Percentiles rank a stretch among this genome's conserved stretches.
These are phyloP conservation scores for Burhinus oedicnemus DNA, from an alignment of 2,113 vertebrate genomes.

Conservation along the genomic window DNA sequence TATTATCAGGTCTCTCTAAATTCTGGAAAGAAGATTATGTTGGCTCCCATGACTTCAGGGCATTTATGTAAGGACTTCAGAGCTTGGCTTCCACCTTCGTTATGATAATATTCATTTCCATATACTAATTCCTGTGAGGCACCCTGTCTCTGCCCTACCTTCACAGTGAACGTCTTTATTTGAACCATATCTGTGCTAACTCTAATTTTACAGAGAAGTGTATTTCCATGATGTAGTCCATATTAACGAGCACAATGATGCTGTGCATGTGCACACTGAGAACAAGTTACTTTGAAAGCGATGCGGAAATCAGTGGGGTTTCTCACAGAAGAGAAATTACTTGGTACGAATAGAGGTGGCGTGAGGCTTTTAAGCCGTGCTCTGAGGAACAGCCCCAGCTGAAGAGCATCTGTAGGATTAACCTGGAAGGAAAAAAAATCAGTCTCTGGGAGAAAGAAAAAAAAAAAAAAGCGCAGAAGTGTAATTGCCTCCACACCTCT, in stretches of 20 bases:
- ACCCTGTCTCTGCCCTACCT: background rate
- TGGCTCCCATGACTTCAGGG: background rate
- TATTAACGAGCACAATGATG: background rate
- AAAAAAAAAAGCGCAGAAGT: background rate
- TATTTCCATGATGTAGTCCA: background rate
- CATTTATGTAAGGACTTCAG: background rate
- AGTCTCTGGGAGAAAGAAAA: background rate
- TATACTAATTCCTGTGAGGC: background rate
- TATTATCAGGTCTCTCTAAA: background rate
- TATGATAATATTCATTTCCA: background rate
- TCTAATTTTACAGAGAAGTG: background rate
- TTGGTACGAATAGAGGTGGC: background rate
- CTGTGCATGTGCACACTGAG: background rate
- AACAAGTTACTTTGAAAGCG: background rate
- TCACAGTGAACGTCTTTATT: conserved; percentile 6
- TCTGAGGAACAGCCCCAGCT: background rate
- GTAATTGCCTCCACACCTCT: background rate
- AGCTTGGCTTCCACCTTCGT: background rate
- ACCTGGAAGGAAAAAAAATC: background rate
- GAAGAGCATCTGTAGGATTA: background rate
- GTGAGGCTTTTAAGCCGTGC: background rate
- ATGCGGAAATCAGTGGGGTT: background rate
- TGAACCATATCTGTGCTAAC: background rate
- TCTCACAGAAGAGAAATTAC: background rate
- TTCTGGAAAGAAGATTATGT: background rate